Evolutionary conservation across 2,797 vertebrate species (phyloP).

Genomic region (Sebastes kiyomatsui): DNA sequence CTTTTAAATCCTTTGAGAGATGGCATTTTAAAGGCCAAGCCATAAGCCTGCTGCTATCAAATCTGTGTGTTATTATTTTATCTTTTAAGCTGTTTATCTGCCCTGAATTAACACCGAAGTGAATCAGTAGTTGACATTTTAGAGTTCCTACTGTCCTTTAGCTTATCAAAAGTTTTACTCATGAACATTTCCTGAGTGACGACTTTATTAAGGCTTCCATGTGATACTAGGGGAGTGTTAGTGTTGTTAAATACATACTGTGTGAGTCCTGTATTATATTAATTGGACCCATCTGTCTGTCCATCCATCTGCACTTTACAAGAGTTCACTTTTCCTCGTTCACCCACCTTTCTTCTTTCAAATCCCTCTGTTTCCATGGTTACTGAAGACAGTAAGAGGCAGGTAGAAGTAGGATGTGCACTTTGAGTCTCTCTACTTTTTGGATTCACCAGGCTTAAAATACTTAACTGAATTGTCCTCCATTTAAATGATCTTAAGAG

Average conservation of each 20-base stretch:
- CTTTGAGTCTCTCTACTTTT: slow-evolving; percentile 25
- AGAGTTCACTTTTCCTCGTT: slow-evolving; percentile 20
- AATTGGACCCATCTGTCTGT: slow-evolving; percentile 9
- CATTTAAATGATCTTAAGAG: slow-evolving; percentile 6
- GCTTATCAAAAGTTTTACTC: slow-evolving; percentile 33
- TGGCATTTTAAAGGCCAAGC: slow-evolving; percentile 51
- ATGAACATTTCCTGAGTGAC: slow-evolving; percentile 2
- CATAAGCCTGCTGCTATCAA: slow-evolving; percentile 21
- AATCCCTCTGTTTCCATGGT: slow-evolving; percentile 66
- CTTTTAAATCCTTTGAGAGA: slow-evolving; percentile 8
- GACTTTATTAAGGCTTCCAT: not conserved
- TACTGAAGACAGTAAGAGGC: slow-evolving; percentile 51
- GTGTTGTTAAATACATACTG: not conserved
- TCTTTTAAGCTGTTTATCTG: slow-evolving; percentile 53
- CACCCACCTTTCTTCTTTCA: slow-evolving; percentile 32
- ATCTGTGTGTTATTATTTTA: slow-evolving; percentile 41
- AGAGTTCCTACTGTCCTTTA: slow-evolving; percentile 18
- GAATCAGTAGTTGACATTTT: slow-evolving; percentile 43
- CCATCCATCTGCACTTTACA: not conserved
- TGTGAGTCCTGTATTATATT: not conserved
- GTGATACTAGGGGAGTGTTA: not conserved
- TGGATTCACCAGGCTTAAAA: slow-evolving; percentile 18
- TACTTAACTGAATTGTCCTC: not conserved
- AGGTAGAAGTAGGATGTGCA: slow-evolving; percentile 40
- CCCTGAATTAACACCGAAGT: slow-evolving; percentile 28